Base-by-base conservation (phyloP, 2,888 invertebrate genomes). In the Luperina testacea region DNA sequence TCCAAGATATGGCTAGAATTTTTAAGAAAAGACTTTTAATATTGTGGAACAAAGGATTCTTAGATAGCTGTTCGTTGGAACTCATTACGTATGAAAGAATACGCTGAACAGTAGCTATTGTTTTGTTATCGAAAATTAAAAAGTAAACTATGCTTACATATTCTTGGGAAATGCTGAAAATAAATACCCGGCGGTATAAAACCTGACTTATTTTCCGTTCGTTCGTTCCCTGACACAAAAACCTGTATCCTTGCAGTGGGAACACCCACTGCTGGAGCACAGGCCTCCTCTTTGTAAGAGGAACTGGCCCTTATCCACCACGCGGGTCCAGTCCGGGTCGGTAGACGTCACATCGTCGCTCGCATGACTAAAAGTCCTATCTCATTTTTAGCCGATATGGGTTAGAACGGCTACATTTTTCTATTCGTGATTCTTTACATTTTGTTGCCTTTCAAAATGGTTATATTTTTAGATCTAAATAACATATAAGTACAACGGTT, bases 1-100 rank as follows among this genome's bases (percentile, higher is more conserved):
- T 48, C 17, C 75, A 68, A 85, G 70, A 78, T 80, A 77, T 80
- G 77, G 59, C 48, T 78, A 61, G 72, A 75, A 42, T 85, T 76
- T 78, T 68, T 64, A 84, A 81, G 73, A 69, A 78, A 84, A 81
- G 61, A 71, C 42, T 87, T 87, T 83, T 88, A 87, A 87, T 87
- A 83, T 81, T 42, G 17, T 20, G 24, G 61, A 83, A 87, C 87
- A 88, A 87, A 81, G 68, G 72, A 7, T 73, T 77, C 38, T 88
- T 59, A 84, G 84, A 80, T 83, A 78, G 85, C 78, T 80, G 75
- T 75, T 84, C 57, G 84, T 75, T 72, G 67, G 77, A 77, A n/a
- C 88, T 88, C 79, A 38, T 87, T 86, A 79, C 57, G 68, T 64
- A 73, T 64, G 80, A 87, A 80, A 87, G 65, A 57, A 61, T 51